Evolutionary conservation across 2,113 vertebrate species (phyloP).

Genomic region (Pongo abelii): DNA sequence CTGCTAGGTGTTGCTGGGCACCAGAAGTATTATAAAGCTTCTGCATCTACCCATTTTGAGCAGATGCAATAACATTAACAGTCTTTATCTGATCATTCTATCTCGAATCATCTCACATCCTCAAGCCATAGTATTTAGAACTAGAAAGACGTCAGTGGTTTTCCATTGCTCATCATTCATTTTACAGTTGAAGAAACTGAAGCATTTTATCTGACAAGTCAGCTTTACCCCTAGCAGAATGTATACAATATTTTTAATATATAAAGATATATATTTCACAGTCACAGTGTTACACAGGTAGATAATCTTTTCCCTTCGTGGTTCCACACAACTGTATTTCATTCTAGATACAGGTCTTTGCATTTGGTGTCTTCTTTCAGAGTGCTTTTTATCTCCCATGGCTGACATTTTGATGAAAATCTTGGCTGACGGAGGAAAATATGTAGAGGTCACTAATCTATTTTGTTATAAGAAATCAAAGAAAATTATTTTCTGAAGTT

Average conservation of each 20-base stretch:
- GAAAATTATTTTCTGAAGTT: background rate
- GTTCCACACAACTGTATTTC: background rate
- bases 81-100: background rate
- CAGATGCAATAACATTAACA: background rate
- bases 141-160: background rate
- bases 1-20: background rate
- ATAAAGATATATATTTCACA: constrained; percentile 19
- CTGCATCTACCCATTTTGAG: background rate
- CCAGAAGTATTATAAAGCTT: background rate
- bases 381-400: background rate
- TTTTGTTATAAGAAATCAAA: constrained; percentile 50
- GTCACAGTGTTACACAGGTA: background rate
- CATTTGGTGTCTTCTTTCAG: background rate
- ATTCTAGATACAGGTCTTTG: background rate
- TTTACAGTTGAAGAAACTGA: background rate
- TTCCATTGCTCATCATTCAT: background rate
- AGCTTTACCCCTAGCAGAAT: background rate
- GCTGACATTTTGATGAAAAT: constrained; percentile 43
- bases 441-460: constrained; percentile 17
- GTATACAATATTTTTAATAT: background rate
- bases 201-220: background rate
- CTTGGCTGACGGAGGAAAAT: constrained; percentile 23
- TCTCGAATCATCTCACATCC: background rate
- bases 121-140: background rate
- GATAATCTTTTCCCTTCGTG: background rate